Evolutionary conservation across 2,888 invertebrate species (phyloP).

Genomic region (Ctena decussata): DNA sequence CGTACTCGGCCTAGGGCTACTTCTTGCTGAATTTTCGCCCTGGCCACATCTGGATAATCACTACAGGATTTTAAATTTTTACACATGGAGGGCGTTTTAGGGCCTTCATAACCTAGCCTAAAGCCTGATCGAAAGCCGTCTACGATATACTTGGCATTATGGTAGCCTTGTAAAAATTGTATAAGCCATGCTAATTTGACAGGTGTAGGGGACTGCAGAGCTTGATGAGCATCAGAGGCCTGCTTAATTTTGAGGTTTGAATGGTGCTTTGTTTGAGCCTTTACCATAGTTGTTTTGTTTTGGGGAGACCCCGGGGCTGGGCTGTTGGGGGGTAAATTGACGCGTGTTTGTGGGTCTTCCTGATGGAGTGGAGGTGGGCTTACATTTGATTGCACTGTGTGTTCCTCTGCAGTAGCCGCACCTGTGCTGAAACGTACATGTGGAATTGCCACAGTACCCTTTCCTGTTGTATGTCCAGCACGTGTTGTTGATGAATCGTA

Average conservation of each 20-base stretch:
- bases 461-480: slow-evolving; percentile 44
- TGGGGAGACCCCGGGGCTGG: not conserved
- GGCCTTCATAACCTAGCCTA: not conserved
- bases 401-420: slow-evolving; percentile 42
- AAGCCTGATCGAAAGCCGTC: slow-evolving; percentile 22
- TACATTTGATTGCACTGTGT: slow-evolving; percentile 25
- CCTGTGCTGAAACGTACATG: slow-evolving; percentile 30
- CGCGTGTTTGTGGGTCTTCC: too few species aligned
- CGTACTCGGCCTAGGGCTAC: too few species aligned
- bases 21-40: too few species aligned
- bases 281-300: not conserved
- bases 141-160: not conserved
- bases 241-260: not conserved
- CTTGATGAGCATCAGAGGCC: not conserved
- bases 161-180: slow-evolving; percentile 15
- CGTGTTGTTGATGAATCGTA: slow-evolving; percentile 18
- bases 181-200: not conserved
- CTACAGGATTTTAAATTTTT: slow-evolving; percentile 14
- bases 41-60: not conserved
- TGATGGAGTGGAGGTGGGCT: too few species aligned
- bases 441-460: not conserved
- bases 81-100: not conserved
- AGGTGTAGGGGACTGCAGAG: not conserved
- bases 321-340: too few species aligned
- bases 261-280: not conserved